Percentiles rank a stretch among this genome's conserved stretches.
These are phyloP conservation scores for Tor tambroides DNA, from an alignment of 2,113 vertebrate genomes.

Conservation along the genomic window DNA sequence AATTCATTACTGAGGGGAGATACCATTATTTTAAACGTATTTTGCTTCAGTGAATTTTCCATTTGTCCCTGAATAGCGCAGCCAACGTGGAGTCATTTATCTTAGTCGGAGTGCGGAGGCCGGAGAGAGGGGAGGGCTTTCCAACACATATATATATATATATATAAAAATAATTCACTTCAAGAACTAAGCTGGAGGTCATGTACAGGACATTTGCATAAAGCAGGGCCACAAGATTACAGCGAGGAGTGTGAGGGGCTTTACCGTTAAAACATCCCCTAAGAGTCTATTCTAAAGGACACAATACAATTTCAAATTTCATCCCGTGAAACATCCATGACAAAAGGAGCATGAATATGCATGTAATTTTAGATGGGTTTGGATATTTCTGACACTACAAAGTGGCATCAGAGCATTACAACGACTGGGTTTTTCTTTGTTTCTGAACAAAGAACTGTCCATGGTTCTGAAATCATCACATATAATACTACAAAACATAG, in stretches of 20 bases:
- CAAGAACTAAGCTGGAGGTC: neutral
- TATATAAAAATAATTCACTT: slow-evolving; percentile 12
- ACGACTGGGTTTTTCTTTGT: neutral
- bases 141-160: slow-evolving; percentile 28
- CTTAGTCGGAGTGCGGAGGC: slow-evolving; percentile 65
- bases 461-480: slow-evolving; percentile 19
- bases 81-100: slow-evolving; percentile 74
- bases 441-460: slow-evolving; percentile 9
- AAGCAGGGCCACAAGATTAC: slow-evolving; percentile 19
- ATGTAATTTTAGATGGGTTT: neutral
- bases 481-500: neutral
- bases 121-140: slow-evolving; percentile 49
- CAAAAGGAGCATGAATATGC: neutral
- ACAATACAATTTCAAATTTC: neutral
- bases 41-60: slow-evolving; percentile 75
- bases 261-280: neutral
- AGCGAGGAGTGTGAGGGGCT: neutral
- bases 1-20: slow-evolving; percentile 71
- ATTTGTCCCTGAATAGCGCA: slow-evolving; percentile 71
- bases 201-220: slow-evolving; percentile 11
- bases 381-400: neutral
- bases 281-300: neutral
- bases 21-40: slow-evolving; percentile 69
- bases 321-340: neutral
- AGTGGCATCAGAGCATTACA: neutral